Conservation (phyloP, 2,797 vertebrate genomes). For the Pitangus sulphuratus region DNA sequence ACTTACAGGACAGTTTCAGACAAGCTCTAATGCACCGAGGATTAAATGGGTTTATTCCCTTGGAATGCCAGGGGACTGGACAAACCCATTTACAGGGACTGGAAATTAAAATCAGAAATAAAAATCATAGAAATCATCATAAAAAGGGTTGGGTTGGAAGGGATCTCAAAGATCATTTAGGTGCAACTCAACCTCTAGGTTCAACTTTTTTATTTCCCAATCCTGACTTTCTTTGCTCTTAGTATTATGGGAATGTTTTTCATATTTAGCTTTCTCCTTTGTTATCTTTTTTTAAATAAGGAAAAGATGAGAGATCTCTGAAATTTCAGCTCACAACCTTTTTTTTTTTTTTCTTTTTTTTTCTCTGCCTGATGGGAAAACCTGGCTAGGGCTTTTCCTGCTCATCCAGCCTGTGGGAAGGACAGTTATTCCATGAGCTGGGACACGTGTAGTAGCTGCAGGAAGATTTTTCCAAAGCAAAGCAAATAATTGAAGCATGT, state of each 20-base stretch:
- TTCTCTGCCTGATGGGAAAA: not conserved
- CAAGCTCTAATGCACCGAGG: slow-evolving; percentile 39
- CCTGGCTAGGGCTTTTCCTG: not conserved
- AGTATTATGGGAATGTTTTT: not conserved
- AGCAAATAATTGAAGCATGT: not conserved
- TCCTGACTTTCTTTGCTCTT: not conserved
- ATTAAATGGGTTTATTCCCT: slow-evolving; percentile 33
- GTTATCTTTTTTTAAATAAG: not conserved
- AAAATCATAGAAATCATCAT: not conserved
- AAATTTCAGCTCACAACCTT: not conserved
- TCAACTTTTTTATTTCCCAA: not conserved
- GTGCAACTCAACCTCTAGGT: not conserved
- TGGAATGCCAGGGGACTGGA: not conserved
- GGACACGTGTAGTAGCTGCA: not conserved
- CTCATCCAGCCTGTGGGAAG: not conserved
- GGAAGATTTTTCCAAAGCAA: not conserved
- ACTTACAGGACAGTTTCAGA: slow-evolving; percentile 36
- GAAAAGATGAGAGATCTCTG: not conserved
- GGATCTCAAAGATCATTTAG: not conserved
- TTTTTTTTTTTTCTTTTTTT: not conserved
- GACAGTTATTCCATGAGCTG: not conserved
- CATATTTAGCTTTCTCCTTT: not conserved
- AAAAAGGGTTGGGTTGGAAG: not conserved
- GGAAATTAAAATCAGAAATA: not conserved
- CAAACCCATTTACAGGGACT: not conserved